Evolutionary conservation across 2,797 vertebrate species (phyloP).

Genomic region (Peromyscus nudipes): DNA sequence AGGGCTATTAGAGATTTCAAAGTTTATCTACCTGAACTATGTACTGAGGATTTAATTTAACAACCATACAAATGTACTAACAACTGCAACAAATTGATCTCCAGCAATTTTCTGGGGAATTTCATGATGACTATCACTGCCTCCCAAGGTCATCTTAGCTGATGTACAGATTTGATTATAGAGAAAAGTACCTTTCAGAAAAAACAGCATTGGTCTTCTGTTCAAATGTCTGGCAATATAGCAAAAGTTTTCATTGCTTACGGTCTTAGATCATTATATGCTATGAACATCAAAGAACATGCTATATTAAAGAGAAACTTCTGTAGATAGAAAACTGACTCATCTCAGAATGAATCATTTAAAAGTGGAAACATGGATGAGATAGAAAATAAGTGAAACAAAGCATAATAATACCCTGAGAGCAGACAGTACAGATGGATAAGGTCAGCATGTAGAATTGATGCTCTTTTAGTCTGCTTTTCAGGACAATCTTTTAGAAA

Average conservation of each 20-base stretch:
- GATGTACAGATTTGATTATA: neutral
- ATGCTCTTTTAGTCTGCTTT: neutral
- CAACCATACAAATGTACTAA: neutral
- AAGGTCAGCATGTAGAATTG: neutral
- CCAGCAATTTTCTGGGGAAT: neutral
- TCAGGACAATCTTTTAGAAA: neutral
- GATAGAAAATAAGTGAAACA: neutral
- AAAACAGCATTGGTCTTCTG: neutral
- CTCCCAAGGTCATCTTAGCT: neutral
- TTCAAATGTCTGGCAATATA: neutral
- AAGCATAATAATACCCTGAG: accelerated
- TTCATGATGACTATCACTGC: neutral
- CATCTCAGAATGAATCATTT: neutral
- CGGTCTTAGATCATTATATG: neutral
- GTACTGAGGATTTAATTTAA: neutral
- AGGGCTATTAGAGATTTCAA: neutral
- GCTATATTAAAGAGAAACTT: neutral
- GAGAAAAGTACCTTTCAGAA: neutral
- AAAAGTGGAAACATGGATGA: neutral
- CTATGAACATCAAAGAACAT: neutral
- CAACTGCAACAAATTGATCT: neutral
- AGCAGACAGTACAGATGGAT: neutral
- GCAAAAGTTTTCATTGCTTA: neutral
- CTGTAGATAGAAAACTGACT: neutral
- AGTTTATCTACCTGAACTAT: neutral